Conservation (phyloP, 2,888 invertebrate species). For the Drosophila buzzatii region DNA sequence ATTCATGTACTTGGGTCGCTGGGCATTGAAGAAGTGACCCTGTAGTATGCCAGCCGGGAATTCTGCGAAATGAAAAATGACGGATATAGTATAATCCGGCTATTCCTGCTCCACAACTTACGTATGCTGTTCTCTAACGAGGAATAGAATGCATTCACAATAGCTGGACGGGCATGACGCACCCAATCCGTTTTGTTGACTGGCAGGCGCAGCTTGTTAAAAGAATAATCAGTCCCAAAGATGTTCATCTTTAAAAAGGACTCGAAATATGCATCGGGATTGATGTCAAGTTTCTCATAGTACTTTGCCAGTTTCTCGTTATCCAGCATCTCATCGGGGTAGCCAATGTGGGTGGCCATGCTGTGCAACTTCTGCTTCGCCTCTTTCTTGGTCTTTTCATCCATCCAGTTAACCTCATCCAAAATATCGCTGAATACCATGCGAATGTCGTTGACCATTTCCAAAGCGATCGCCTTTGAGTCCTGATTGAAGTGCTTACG, state of each 20-base stretch:
- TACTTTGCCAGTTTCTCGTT: constrained; percentile 92
- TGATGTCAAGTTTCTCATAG: constrained; percentile 91
- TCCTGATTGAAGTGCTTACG: constrained; percentile 94
- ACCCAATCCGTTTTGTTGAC: constrained; percentile 95
- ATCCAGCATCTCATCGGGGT: constrained; percentile 95
- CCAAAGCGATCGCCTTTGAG: constrained; percentile 92
- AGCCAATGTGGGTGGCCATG: constrained; percentile 96
- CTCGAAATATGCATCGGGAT: constrained; percentile 89
- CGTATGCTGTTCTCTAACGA: constrained; percentile 95
- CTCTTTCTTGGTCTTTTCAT: constrained; percentile 90
- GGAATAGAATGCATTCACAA: constrained; percentile 95
- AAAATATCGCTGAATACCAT: constrained; percentile 93
- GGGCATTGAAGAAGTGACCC: constrained; percentile 95
- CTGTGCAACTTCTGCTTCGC: constrained; percentile 92
- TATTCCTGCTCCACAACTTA: constrained; percentile 86
- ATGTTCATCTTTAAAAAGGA: constrained; percentile 92
- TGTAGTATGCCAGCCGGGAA: constrained; percentile 97
- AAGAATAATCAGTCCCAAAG: constrained; percentile 92
- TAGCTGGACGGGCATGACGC: constrained; percentile 92
- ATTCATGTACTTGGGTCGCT: constrained; percentile 96
- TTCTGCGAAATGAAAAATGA: constrained; percentile 86
- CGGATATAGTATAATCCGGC: not conserved
- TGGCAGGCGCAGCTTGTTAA: constrained; percentile 90
- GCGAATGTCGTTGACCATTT: constrained; percentile 95
- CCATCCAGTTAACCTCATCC: constrained; percentile 96